Percentiles rank a stretch among this genome's conserved stretches.
Conservation (phyloP, 2,888 invertebrate species). For the Masnerella sp. region DNA sequence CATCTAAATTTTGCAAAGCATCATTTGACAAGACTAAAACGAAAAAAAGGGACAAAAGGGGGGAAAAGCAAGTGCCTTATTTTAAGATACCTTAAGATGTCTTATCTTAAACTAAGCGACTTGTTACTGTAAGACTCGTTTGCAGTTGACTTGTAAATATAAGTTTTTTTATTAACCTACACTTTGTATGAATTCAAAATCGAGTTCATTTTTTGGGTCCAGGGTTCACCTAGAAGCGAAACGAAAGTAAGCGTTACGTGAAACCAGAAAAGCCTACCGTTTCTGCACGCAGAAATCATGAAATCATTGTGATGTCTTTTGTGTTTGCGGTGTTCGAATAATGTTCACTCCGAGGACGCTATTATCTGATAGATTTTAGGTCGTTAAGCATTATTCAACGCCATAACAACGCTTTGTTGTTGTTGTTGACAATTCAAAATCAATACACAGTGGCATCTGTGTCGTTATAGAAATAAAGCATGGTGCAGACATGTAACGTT, state of each 20-base stretch:
- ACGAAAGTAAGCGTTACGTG: no score
- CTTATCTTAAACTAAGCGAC: conserved; percentile 40
- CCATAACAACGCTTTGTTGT: conserved; percentile 62
- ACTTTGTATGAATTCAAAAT: conserved; percentile 25
- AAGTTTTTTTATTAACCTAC: conserved; percentile 28
- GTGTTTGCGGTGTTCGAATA: conserved; percentile 53
- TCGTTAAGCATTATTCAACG: conserved; percentile 57
- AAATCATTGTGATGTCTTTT: conserved; percentile 44
- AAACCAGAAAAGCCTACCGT: conserved; percentile 28
- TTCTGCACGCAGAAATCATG: conserved; percentile 25
- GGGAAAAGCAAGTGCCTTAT: conserved; percentile 35
- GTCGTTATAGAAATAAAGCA: conserved; percentile 68
- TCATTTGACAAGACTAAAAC: conserved; percentile 1
- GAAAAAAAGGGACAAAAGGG: neutral
- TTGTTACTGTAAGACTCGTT: conserved; percentile 17
- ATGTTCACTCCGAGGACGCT: conserved; percentile 38
- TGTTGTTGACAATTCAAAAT: conserved; percentile 61
- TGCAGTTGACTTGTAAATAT: conserved; percentile 33
- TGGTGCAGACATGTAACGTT: conserved; percentile 46
- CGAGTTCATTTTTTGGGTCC: no score
- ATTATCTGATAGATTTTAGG: conserved; percentile 50
- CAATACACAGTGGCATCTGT: conserved; percentile 59
- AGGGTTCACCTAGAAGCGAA: no score
- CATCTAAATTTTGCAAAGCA: no score
- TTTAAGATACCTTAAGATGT: conserved; percentile 37